These are phyloP conservation scores for Drosophila parthenogenetica DNA, from an alignment of 2,888 invertebrate genomes.

Conservation along the genomic window DNA sequence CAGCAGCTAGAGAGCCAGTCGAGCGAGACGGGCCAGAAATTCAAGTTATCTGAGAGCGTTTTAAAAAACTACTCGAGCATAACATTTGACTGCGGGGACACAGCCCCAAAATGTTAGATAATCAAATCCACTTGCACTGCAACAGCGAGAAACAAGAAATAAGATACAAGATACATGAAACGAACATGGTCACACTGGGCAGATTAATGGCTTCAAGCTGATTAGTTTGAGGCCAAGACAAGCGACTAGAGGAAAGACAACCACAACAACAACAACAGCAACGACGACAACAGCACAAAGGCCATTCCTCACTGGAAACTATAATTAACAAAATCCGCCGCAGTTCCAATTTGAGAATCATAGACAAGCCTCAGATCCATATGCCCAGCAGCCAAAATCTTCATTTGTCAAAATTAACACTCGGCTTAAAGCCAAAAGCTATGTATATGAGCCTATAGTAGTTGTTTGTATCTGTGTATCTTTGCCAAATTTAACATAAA, in stretches of 20 bases:
- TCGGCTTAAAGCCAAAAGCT: constrained; percentile 42
- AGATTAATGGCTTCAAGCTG: constrained; percentile 80
- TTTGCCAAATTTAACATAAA: not conserved
- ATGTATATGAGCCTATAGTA: constrained; percentile 7
- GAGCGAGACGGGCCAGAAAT: constrained; percentile 66
- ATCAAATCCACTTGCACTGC: constrained; percentile 44
- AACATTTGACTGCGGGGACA: constrained; percentile 46
- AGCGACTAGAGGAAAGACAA: constrained; percentile 16
- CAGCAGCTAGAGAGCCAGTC: constrained; percentile 57
- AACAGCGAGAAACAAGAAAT: not conserved
- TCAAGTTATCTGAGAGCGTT: constrained; percentile 68
- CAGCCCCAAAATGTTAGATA: constrained; percentile 62
- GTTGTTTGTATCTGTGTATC: constrained; percentile 16
- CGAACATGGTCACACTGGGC: constrained; percentile 51
- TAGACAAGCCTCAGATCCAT: constrained; percentile 53
- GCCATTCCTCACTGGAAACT: constrained; percentile 45
- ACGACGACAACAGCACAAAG: constrained; percentile 38
- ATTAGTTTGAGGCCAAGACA: constrained; percentile 76
- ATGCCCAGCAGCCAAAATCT: constrained; percentile 67
- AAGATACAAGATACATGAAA: constrained; percentile 10
- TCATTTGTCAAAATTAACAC: constrained; percentile 81
- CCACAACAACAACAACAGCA: constrained; percentile 28
- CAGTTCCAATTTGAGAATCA: constrained; percentile 70
- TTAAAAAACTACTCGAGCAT: constrained; percentile 59
- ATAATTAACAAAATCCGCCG: constrained; percentile 66